Evolutionary conservation across 2,797 vertebrate genomes (phyloP).

Genomic region (Streptopelia turtur): DNA sequence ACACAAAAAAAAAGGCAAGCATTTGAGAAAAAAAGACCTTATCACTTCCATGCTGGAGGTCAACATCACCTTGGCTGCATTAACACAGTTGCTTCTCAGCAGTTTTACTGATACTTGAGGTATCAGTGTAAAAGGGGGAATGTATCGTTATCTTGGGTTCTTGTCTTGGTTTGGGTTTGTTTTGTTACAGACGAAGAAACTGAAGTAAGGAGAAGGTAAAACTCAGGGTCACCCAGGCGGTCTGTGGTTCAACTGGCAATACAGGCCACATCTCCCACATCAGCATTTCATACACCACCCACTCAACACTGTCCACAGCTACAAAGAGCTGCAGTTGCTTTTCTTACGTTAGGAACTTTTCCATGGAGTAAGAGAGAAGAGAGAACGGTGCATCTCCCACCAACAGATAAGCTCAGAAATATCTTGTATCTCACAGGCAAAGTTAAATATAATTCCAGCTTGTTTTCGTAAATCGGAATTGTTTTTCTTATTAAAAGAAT

Average conservation of each 20-base stretch:
- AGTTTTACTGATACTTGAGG: neutral
- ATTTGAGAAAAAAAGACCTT: neutral
- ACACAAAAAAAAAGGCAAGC: neutral
- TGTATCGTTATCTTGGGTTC: neutral
- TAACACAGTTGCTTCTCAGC: neutral
- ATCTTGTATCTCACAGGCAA: neutral
- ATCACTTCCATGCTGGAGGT: neutral
- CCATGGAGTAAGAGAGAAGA: neutral
- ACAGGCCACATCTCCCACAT: neutral
- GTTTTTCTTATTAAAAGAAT: constrained; percentile 18
- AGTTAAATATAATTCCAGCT: neutral
- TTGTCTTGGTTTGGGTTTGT: no score
- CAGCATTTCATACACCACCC: constrained; percentile 35
- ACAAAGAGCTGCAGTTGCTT: neutral
- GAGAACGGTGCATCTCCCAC: neutral
- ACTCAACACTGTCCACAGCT: neutral
- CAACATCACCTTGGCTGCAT: neutral
- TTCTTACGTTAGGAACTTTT: neutral
- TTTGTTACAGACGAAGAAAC: neutral
- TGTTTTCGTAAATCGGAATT: neutral
- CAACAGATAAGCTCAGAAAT: neutral
- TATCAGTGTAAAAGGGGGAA: neutral
- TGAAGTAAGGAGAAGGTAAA: neutral
- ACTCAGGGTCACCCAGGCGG: constrained; percentile 48
- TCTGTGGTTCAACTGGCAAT: constrained; percentile 1